Base-by-base conservation (phyloP, 2,888 invertebrate species). In the Helleia helle region DNA sequence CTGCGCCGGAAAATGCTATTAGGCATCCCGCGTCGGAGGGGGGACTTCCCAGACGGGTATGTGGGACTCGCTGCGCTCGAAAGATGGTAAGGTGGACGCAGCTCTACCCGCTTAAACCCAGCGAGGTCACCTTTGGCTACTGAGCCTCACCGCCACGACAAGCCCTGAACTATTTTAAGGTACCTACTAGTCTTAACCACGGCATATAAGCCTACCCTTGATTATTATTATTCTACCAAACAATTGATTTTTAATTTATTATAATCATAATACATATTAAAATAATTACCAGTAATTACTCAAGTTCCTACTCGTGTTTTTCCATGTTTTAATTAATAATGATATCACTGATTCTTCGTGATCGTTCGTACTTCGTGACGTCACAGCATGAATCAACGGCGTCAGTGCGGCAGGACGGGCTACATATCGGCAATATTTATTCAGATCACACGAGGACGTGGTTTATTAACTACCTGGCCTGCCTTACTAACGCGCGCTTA, bases 281-380 rank as follows among this genome's bases (percentile, higher is more conserved):
- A 29, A 14, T 29, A 29, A 29, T 8, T 8, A 28, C 13, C 2
- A 7, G 13, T 15, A 30, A 30, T 30, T 30, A 15, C 11, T n/a
- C n/a, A n/a, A 30, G 30, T 30, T 14, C 8, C 14, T 30, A 5
- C n/a, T n/a, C n/a, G n/a, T n/a, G 14, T 30, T 30, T 30, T 30
- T 17, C 27, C 18, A 18, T 18, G 28, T 28, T 38, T 17, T 12
- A 29, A 22, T 29, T 28, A 38, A 29, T 39, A 30, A 30, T 39
- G 37, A 39, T 14, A 36, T 25, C 24, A 30, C 11, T 24, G 8
- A 22, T 25, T 24, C 30, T 30, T 39, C 30, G 30, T 39, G 39
- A 31, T 25, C 25, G 36, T 36, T 36, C 14, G 14, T 9, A 24
- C 14, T 17, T 11, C 36, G 30, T 39, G 15, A 39, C 39, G 39